A percentile compares a stretch with the other conserved stretches of the same genome.
Conservation (phyloP, 35 echinoderm and acorn worm species). For the Strongylocentrotus purpuratus region DNA sequence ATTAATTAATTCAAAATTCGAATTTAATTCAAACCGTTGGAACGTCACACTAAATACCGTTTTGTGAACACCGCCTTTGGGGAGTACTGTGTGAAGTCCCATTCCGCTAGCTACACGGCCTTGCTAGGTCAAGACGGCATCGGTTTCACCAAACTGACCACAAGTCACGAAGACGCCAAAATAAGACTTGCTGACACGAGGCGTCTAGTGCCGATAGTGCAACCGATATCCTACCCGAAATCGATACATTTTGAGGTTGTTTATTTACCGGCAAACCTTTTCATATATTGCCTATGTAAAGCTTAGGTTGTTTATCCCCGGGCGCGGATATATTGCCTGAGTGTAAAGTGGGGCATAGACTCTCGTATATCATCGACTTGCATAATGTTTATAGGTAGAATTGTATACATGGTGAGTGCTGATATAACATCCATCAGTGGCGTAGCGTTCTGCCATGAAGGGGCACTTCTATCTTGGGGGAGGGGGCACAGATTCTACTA, state of each 20-base stretch:
- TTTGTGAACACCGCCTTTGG: not conserved
- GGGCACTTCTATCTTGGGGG: not conserved
- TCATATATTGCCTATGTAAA: not conserved
- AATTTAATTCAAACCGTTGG: not conserved
- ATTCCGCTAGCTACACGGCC: not conserved
- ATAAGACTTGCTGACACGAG: not conserved
- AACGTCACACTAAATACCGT: not conserved
- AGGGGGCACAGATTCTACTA: too few relatives aligned
- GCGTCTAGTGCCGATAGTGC: not conserved
- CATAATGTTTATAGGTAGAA: not conserved
- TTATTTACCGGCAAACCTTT: not conserved
- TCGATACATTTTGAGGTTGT: conserved; percentile 17
- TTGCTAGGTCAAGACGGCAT: not conserved
- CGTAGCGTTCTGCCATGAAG: not conserved
- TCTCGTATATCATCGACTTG: not conserved
- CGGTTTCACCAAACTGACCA: conserved; percentile 1
- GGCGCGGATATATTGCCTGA: not conserved
- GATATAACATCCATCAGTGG: too few relatives aligned
- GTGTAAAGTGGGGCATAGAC: not conserved
- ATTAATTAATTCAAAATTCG: too few relatives aligned
- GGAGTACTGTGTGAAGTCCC: not conserved
- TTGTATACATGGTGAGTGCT: not conserved
- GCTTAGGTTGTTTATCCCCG: not conserved
- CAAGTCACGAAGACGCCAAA: not conserved
- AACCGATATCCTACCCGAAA: not conserved